These are phyloP conservation scores for Protomyctophum bolini DNA, from an alignment of 2,113 vertebrate genomes.

Conservation along the genomic window DNA sequence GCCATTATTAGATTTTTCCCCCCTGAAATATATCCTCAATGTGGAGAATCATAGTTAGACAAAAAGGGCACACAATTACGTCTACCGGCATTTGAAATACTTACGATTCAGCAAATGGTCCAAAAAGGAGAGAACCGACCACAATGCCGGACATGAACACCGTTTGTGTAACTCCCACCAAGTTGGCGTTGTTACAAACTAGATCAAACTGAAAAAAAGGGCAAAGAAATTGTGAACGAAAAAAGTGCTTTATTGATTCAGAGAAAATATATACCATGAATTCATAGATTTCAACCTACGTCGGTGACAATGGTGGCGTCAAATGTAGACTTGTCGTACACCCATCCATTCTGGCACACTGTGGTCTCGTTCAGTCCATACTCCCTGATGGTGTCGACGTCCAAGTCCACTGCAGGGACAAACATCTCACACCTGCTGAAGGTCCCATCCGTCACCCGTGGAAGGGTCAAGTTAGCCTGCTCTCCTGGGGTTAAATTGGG, in stretches of 20 bases:
- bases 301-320: conserved; percentile 71
- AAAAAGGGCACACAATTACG: not conserved
- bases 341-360: conserved; percentile 78
- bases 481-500: conserved; percentile 76
- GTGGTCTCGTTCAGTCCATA: conserved; percentile 77
- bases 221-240: not conserved
- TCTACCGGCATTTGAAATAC: conserved; percentile 7
- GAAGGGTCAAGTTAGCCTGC: conserved; percentile 81
- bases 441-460: conserved; percentile 52
- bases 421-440: conserved; percentile 84
- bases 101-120: conserved; percentile 73
- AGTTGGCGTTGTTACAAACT: conserved; percentile 56
- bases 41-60: not conserved
- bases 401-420: conserved; percentile 69
- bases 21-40: no score
- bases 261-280: not conserved
- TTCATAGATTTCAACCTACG: conserved; percentile 53
- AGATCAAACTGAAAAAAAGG: conserved; percentile 65
- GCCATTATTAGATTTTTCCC: no score
- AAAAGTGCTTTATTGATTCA: not conserved
- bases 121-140: conserved; percentile 65
- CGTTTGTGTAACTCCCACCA: conserved; percentile 58
- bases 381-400: conserved; percentile 71
- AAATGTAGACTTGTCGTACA: conserved; percentile 70
- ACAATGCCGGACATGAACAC: conserved; percentile 64